Percentiles rank a stretch among this genome's conserved stretches.
Evolutionary conservation across 1,140 invertebrate species (phyloP).

Genomic region (Matsumurasca onukii): DNA sequence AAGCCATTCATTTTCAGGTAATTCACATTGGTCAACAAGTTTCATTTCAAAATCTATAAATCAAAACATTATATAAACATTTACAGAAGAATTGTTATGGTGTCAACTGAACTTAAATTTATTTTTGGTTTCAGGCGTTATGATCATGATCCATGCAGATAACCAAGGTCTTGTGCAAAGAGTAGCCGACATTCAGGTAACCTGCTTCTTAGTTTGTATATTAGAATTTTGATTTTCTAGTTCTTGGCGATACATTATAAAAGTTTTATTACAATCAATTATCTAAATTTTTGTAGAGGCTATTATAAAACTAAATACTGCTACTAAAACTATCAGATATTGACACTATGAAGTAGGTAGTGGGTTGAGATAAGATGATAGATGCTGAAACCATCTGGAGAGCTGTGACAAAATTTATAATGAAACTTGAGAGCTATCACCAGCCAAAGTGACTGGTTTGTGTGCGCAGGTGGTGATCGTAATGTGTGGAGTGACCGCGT

Average conservation of each 20-base stretch:
- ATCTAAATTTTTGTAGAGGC: no score
- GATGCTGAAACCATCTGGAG: no score
- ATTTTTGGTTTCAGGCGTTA: slow-evolving; percentile 75
- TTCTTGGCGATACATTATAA: no score
- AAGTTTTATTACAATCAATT: no score
- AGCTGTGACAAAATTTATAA: no score
- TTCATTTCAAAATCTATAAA: no score
- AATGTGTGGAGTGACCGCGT: slow-evolving; percentile 93
- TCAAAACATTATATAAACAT: no score
- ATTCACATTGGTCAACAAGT: no score
- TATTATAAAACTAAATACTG: not conserved
- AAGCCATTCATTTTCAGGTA: no score
- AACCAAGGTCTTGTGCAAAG: slow-evolving; percentile 91
- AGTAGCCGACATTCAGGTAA: slow-evolving; percentile 76
- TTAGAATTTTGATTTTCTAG: not conserved
- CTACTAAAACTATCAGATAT: not conserved
- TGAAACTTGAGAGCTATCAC: not conserved
- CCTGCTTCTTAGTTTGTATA: not conserved
- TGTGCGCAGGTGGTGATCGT: slow-evolving; percentile 79
- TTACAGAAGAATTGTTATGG: no score
- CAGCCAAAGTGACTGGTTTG: not conserved
- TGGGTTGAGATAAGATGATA: no score
- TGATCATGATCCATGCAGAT: slow-evolving; percentile 97
- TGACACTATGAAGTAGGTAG: not conserved
- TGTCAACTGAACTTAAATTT: no score